Percentiles rank a stretch among this genome's conserved stretches.
phyloP scores from a whole-genome alignment of 2,797 vertebrate genomes.

The Poecilia picta region DNA sequence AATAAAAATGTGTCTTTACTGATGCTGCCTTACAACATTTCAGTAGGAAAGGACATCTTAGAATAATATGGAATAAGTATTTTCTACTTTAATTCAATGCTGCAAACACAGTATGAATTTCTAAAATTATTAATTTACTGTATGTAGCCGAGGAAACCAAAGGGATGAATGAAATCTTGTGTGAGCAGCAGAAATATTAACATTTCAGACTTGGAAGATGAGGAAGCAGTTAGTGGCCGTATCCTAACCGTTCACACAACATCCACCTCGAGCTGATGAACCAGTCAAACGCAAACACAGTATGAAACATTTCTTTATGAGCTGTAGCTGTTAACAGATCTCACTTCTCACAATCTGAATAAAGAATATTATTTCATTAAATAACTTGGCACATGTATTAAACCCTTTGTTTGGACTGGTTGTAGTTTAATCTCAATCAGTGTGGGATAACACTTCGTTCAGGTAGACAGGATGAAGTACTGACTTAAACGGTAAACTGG shows the following conservation, averaged over 20 bases:
- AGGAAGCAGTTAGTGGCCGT: neutral
- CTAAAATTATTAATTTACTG: neutral
- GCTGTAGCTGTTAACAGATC: neutral
- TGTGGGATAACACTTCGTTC: neutral
- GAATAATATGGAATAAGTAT: neutral
- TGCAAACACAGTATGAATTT: neutral
- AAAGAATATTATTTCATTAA: neutral
- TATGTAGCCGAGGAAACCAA: neutral
- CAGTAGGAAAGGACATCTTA: neutral
- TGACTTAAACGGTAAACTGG: no score
- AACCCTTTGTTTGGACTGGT: neutral
- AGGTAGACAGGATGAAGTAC: neutral
- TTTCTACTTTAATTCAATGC: neutral
- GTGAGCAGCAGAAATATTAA: neutral
- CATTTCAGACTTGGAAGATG: neutral
- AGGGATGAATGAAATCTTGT: neutral
- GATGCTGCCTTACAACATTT: neutral
- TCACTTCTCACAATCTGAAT: neutral
- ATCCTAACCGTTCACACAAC: neutral
- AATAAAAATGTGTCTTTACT: neutral
- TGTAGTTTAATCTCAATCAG: neutral
- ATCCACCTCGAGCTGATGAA: no score
- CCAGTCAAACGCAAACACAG: neutral
- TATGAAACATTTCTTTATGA: neutral
- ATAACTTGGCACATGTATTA: neutral